Conservation (phyloP, 1,140 invertebrate genomes). For the Eriosoma lanigerum region DNA sequence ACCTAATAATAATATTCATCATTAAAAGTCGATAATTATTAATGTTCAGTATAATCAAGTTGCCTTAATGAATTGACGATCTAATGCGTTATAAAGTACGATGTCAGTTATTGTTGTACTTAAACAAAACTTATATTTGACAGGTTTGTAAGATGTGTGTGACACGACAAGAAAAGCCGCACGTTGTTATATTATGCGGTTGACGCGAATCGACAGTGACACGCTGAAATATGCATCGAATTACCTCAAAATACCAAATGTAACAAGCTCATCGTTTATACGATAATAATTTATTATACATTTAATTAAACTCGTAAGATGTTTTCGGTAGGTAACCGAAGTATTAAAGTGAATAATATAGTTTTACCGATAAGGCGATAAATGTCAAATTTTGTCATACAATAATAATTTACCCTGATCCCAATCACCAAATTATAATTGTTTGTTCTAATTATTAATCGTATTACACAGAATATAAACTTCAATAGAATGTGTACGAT, state of each 20-base stretch:
- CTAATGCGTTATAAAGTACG: not conserved
- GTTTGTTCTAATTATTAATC: too few species aligned
- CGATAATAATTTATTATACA: not conserved
- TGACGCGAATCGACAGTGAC: not conserved
- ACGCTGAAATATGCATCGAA: conserved; percentile 17
- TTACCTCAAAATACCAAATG: not conserved
- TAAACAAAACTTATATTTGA: not conserved
- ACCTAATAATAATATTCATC: too few species aligned
- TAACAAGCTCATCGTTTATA: not conserved
- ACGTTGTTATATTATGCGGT: conserved; percentile 33
- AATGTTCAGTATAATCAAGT: too few species aligned
- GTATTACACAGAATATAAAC: too few species aligned
- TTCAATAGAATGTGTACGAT: too few species aligned
- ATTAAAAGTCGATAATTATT: too few species aligned
- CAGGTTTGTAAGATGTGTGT: conserved; percentile 16
- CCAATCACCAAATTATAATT: too few species aligned
- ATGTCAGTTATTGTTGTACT: not conserved
- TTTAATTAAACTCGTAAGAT: conserved; percentile 9
- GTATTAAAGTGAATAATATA: too few species aligned
- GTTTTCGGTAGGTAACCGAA: too few species aligned
- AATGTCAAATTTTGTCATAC: too few species aligned
- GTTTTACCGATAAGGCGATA: too few species aligned
- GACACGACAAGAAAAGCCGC: not conserved
- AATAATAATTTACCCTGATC: too few species aligned
- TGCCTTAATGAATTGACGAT: not conserved